These are phyloP conservation scores for Lithophane semibrunnea DNA, from an alignment of 2,888 invertebrate species.

Conservation along the genomic window DNA sequence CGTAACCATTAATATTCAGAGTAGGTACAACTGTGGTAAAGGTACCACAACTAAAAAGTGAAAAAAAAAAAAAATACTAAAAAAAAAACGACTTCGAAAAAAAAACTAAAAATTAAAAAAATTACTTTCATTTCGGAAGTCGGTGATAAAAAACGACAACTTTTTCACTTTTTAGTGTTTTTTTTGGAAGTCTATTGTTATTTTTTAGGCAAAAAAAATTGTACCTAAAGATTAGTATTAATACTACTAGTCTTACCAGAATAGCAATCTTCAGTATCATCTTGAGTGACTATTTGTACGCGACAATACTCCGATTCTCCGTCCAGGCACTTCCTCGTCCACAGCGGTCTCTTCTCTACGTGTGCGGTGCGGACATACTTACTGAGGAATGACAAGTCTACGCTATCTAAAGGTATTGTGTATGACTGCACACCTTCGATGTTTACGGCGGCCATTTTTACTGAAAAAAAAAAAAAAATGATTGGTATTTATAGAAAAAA, in stretches of 20 bases:
- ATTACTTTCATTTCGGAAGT: no score
- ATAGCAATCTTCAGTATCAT: conserved; percentile 8
- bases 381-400: conserved; percentile 33
- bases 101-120: no score
- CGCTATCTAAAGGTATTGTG: conserved; percentile 22
- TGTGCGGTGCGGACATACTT: conserved; percentile 6
- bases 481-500: no score
- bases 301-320: conserved; percentile 35
- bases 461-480: not conserved
- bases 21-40: no score
- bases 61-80: no score
- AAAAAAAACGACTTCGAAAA: no score
- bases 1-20: no score
- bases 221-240: not conserved
- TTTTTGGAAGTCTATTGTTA: no score
- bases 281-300: conserved; percentile 10
- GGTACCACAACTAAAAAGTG: no score
- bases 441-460: not conserved
- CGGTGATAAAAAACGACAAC: no score
- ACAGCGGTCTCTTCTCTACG: not conserved
- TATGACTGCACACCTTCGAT: not conserved
- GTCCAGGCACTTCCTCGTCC: conserved; percentile 39
- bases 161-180: no score
- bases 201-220: not conserved
- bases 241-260: conserved; percentile 34